Conservation (phyloP, 1,140 invertebrate genomes). For the Atta colombica region DNA sequence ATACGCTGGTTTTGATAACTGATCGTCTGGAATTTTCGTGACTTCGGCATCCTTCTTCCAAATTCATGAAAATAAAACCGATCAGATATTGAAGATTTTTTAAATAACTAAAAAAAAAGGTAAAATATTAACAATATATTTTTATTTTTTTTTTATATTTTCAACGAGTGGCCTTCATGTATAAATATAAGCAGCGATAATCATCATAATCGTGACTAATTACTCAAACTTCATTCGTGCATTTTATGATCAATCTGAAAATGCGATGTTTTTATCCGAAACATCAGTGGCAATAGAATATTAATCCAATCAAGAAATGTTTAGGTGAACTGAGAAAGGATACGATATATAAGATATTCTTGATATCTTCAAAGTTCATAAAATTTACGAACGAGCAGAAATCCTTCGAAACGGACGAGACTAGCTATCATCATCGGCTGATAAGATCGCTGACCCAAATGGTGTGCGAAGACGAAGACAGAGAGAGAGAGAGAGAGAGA, state of each 20-base stretch:
- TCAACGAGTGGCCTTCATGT: not conserved
- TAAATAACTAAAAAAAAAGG: not conserved
- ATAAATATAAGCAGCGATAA: not conserved
- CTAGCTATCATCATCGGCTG: conserved; percentile 30
- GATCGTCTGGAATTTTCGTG: conserved; percentile 67
- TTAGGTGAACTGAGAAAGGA: conserved; percentile 23
- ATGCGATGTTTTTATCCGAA: not conserved
- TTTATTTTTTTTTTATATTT: not conserved
- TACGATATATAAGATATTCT: not conserved
- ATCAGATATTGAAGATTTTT: not conserved
- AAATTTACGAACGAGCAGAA: conserved; percentile 44
- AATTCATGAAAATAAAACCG: not conserved
- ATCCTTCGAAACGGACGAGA: conserved; percentile 44
- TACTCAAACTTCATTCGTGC: not conserved
- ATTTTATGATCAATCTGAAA: not conserved
- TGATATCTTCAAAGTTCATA: conserved; percentile 11
- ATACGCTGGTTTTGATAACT: conserved; percentile 66
- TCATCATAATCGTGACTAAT: not conserved
- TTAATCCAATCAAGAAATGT: not conserved
- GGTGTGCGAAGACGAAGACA: not conserved
- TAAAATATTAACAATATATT: not conserved
- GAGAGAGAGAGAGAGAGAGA: not conserved
- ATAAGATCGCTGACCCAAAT: conserved; percentile 76
- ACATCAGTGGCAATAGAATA: not conserved
- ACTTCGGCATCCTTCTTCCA: conserved; percentile 23